Conservation (phyloP, 1,140 invertebrate genomes). For the Drosophila jambulina region DNA sequence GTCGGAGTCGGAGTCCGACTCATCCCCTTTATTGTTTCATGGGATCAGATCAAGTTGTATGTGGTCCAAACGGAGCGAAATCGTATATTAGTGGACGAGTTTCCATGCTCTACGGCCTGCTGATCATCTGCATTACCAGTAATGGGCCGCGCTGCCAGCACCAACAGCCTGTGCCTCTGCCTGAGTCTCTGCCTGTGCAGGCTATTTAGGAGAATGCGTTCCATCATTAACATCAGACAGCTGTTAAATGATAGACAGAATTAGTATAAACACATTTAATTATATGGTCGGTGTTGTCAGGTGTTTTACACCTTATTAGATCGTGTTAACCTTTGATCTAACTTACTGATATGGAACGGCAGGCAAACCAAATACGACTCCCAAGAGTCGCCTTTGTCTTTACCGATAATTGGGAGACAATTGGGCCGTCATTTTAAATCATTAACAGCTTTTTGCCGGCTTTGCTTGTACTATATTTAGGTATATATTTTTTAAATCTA, state of each 20-base stretch:
- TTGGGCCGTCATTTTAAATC: background rate
- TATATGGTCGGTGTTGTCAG: constrained; percentile 60
- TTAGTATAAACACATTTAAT: constrained; percentile 62
- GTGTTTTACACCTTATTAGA: constrained; percentile 63
- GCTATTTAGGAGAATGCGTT: constrained; percentile 59
- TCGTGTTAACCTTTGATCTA: constrained; percentile 57
- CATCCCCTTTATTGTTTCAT: constrained; percentile 49
- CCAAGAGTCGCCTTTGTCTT: constrained; percentile 10
- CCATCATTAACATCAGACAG: constrained; percentile 60
- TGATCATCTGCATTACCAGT: constrained; percentile 54
- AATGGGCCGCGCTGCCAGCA: constrained; percentile 42
- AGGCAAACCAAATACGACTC: constrained; percentile 32
- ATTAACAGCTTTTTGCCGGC: background rate
- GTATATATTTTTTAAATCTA: background rate
- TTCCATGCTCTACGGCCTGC: constrained; percentile 49
- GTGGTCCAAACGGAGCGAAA: constrained; percentile 50
- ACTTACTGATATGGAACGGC: constrained; percentile 46
- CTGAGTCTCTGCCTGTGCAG: constrained; percentile 19
- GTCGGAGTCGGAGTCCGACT: constrained; percentile 8
- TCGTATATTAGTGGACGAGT: constrained; percentile 41
- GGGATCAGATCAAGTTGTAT: constrained; percentile 46
- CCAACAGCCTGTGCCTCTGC: constrained; percentile 31
- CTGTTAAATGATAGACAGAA: constrained; percentile 62
- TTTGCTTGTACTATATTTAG: too few relatives aligned
- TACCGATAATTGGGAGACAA: background rate